Evolutionary conservation across 2,888 invertebrate species (phyloP).

Genomic region (Tineola bisselliella): DNA sequence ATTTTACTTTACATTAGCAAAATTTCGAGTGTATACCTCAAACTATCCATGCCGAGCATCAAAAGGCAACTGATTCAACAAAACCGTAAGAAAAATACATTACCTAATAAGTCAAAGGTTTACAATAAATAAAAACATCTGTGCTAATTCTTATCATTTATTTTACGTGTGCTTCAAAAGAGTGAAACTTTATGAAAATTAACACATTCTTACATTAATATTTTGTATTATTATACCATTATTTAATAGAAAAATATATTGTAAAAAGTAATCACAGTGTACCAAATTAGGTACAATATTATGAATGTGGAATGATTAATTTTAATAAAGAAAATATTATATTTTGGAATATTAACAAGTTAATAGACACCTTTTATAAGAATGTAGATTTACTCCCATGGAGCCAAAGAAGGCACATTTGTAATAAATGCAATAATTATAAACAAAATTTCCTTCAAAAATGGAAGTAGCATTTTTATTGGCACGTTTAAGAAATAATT

Average conservation of each 20-base stretch:
- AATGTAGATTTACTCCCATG: conserved; percentile 14
- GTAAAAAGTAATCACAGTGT: conserved; percentile 45
- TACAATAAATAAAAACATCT: not conserved
- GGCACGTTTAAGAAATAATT: not conserved
- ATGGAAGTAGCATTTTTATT: not conserved
- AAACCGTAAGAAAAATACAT: not conserved
- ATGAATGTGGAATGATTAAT: conserved; percentile 52
- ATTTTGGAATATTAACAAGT: not conserved
- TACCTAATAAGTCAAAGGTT: not conserved
- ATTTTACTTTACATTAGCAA: not conserved
- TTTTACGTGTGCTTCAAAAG: conserved; percentile 58
- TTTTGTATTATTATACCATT: not conserved
- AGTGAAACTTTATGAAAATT: conserved; percentile 49
- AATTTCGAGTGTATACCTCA: not conserved
- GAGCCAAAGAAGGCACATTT: conserved; percentile 14
- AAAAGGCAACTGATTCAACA: not conserved
- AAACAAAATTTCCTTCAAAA: conserved; percentile 14
- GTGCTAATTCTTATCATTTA: conserved; percentile 20
- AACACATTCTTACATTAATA: conserved; percentile 20
- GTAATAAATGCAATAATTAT: not conserved
- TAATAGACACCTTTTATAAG: not conserved
- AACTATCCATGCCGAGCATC: not conserved
- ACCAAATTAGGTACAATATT: conserved; percentile 20
- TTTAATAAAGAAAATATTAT: conserved; percentile 16
- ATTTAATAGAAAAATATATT: not conserved